A percentile compares a stretch with the other conserved stretches of the same genome.
These are phyloP conservation scores for Acrossocheilus fasciatus DNA, from an alignment of 2,797 vertebrate genomes.

Conservation along the genomic window DNA sequence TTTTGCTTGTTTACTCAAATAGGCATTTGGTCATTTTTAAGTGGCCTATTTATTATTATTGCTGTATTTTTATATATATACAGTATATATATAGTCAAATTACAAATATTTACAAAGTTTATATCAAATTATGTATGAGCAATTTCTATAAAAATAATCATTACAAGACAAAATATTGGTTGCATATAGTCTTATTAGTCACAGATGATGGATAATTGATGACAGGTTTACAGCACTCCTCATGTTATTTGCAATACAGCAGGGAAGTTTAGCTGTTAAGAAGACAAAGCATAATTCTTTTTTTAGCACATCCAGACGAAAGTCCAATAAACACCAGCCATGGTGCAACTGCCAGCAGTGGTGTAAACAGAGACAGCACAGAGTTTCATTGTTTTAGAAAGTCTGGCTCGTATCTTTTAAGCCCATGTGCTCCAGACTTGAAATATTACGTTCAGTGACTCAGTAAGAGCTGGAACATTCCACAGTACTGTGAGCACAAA, in stretches of 20 bases:
- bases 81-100: background rate
- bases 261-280: background rate
- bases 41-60: background rate
- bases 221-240: background rate
- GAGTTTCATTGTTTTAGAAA: constrained; percentile 20
- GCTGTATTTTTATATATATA: background rate
- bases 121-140: background rate
- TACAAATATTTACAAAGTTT: background rate
- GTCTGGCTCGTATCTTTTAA: background rate
- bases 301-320: background rate
- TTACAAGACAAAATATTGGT: background rate
- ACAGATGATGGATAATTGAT: background rate
- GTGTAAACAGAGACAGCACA: constrained; percentile 30
- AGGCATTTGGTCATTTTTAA: background rate
- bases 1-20: background rate
- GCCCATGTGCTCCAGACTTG: background rate
- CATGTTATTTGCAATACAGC: background rate
- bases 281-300: background rate
- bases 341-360: background rate
- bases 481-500: background rate
- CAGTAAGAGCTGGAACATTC: constrained; percentile 24
- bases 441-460: constrained; percentile 7
- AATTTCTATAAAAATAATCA: background rate
- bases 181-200: background rate
- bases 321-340: background rate